phyloP scores from a whole-genome alignment of 2,888 invertebrate genomes.

The Globia sparganii region DNA sequence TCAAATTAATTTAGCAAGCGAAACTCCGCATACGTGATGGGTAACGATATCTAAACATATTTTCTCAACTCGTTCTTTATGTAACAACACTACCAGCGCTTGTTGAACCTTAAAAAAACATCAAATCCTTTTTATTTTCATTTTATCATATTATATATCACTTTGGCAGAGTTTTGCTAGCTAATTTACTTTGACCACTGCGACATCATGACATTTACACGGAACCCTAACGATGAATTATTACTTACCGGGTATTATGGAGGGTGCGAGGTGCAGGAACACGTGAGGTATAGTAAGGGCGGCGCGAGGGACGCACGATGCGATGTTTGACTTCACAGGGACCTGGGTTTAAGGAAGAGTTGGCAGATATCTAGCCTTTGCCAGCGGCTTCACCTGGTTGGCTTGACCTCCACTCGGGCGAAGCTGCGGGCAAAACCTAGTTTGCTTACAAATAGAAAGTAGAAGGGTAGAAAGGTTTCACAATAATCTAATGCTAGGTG shows the following conservation, averaged over 20 bases:
- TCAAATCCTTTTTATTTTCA: no score
- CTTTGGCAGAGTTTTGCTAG: no score
- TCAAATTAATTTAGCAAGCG: no score
- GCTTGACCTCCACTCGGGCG: no score
- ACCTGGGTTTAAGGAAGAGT: conserved; percentile 65
- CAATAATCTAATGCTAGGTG: background rate
- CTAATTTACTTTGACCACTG: background rate
- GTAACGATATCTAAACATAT: no score
- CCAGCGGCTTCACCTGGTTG: background rate
- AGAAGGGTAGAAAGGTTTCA: background rate
- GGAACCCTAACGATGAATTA: background rate
- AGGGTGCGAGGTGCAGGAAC: conserved; percentile 81
- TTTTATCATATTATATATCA: no score
- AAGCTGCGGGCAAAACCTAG: no score
- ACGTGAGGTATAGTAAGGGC: conserved; percentile 80
- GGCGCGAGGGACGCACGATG: conserved; percentile 78
- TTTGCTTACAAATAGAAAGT: background rate
- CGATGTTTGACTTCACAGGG: conserved; percentile 66
- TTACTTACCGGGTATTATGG: conserved; percentile 79
- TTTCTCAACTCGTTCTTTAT: no score
- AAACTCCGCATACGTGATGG: no score
- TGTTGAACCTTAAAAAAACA: no score
- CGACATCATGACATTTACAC: background rate
- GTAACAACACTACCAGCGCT: no score
- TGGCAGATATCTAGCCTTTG: background rate